A percentile compares a stretch with the other conserved stretches of the same genome.
Conservation (phyloP, 1,140 invertebrate genomes). For the Magallana gigas region DNA sequence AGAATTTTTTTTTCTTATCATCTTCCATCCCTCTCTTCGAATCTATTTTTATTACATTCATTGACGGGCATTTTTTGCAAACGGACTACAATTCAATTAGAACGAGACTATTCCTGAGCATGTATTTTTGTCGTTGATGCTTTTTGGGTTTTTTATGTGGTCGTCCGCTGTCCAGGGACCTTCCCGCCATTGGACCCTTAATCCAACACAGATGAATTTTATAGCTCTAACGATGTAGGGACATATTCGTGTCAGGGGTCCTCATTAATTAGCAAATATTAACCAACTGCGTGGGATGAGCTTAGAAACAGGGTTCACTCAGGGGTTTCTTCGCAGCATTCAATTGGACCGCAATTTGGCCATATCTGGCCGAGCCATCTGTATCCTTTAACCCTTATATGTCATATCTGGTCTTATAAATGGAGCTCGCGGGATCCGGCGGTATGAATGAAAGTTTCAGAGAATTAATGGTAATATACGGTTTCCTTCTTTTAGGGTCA, state of each 20-base stretch:
- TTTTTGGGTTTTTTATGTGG: not conserved
- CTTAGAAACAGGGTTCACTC: not conserved
- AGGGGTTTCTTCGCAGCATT: not conserved
- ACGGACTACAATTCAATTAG: conserved; percentile 11
- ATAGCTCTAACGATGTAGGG: not conserved
- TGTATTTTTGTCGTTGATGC: not conserved
- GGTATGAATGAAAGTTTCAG: conserved; percentile 5
- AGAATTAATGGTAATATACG: not conserved
- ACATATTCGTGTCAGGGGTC: not conserved
- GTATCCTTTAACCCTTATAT: conserved; percentile 1
- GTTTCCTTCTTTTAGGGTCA: not conserved
- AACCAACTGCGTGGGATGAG: not conserved
- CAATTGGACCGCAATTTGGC: conserved; percentile 1
- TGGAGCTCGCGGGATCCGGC: not conserved
- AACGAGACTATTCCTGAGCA: not conserved
- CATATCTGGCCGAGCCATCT: conserved; percentile 2
- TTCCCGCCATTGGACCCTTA: not conserved
- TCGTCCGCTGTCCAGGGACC: not conserved
- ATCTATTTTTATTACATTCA: conserved; percentile 8
- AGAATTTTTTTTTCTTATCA: not conserved
- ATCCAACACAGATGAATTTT: not conserved
- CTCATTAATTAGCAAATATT: conserved; percentile 27
- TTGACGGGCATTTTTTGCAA: not conserved
- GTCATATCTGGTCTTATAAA: conserved; percentile 12
- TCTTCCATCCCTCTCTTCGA: conserved; percentile 1